Base-by-base conservation (phyloP, 1,140 invertebrate species). In the Bombus pascuorum region DNA sequence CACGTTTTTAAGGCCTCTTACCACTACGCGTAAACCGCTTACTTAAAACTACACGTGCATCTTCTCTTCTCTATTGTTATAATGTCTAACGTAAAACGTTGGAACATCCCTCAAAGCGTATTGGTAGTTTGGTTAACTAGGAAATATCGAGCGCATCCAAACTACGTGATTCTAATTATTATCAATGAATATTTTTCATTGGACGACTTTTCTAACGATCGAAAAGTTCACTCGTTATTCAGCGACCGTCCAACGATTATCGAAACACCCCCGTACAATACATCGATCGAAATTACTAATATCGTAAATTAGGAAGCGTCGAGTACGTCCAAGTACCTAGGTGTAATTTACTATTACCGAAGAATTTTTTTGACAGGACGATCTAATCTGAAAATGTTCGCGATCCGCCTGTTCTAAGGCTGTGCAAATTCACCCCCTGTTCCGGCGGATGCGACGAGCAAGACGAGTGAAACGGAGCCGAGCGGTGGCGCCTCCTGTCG, bases 401-500 rank as follows among this genome's bases (percentile, higher is more conserved):
- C 81, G 22, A 74, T 74, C 59, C n/a, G 15, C 25, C 37, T 25
- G 37, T 65, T 74, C n/a, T 2, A 39, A 15, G 22, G 44, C 37
- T 25, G 25, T n/a, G 53, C 53, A 68, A 72, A 42, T 74, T 81
- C 59, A 68, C 44, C 81, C 72, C 66, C 10, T 42, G 75, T 78
- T 78, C 57, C 57, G 80, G 32, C 32, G 42, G 28, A 44, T 25
- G 47, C 37, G 44, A 71, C 77, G 84, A 59, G 28, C 22, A 53
- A 77, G 87, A n/a, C 32, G 34, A 62, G 59, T 22, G 59, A 80
- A 71, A 39, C 34, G 25, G 68, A 42, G 89, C 91, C 91, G 91
- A 90, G 86, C 88, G 87, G 91, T 95, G 93, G 94, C 93, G 93
- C 94, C 94, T 86, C 90, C 94, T 94, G 84, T 89, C 85, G 92